These are phyloP conservation scores for Phengaris alcon DNA, from an alignment of 2,888 invertebrate genomes.

Conservation along the genomic window DNA sequence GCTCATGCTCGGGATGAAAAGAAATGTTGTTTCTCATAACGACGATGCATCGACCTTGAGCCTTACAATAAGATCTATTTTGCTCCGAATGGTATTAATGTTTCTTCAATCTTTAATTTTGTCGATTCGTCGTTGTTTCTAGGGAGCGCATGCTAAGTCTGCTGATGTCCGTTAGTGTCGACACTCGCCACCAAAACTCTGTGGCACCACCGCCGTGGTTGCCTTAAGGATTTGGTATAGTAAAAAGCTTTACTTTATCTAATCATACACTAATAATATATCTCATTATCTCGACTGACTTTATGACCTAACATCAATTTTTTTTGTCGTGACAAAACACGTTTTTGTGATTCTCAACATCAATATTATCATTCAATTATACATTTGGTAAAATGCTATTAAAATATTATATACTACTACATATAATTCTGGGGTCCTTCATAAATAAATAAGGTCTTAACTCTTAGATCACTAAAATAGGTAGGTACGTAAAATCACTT, in stretches of 20 bases:
- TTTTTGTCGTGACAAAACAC: not conserved
- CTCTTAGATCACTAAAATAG: not conserved
- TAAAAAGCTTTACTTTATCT: not conserved
- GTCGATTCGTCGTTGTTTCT: too few species aligned
- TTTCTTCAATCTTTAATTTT: too few species aligned
- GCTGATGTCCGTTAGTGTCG: too few species aligned
- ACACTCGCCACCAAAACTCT: too few species aligned
- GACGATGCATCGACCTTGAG: too few species aligned
- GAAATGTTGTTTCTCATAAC: too few species aligned
- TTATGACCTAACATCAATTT: not conserved
- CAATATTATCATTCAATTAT: not conserved
- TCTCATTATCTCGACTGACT: not conserved
- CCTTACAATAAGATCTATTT: too few species aligned
- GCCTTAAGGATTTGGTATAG: not conserved
- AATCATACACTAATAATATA: not conserved
- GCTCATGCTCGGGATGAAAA: too few species aligned
- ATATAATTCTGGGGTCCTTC: not conserved
- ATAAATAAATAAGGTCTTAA: not conserved
- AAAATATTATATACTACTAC: not conserved
- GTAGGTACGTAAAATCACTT: not conserved
- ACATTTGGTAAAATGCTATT: not conserved
- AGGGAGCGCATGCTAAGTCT: too few species aligned
- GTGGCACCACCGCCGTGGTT: too few species aligned
- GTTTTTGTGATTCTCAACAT: slow-evolving; percentile 5
- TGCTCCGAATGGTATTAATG: too few species aligned